Evolutionary conservation across 2,113 vertebrate species (phyloP).

Genomic region (Phyllostomus discolor): DNA sequence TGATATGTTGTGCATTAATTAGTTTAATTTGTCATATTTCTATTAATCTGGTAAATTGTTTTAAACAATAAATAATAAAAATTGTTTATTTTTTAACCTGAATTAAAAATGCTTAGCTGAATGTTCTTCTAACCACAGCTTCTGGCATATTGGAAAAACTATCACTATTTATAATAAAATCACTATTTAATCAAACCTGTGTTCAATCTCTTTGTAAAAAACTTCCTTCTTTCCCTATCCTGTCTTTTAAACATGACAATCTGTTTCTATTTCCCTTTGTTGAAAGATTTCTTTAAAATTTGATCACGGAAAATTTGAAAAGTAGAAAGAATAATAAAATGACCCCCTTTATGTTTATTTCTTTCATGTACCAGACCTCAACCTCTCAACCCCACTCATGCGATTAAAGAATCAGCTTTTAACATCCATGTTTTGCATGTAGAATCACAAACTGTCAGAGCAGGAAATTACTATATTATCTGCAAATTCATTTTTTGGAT

Average conservation of each 20-base stretch:
- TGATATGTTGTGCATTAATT: neutral
- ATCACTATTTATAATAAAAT: neutral
- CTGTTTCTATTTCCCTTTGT: neutral
- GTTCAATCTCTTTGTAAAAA: neutral
- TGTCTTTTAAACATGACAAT: neutral
- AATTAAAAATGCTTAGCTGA: neutral
- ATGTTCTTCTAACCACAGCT: neutral
- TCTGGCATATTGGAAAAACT: neutral
- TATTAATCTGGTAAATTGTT: neutral
- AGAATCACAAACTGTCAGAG: neutral
- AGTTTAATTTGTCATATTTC: neutral
- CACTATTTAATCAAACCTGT: neutral
- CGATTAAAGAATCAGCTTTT: neutral
- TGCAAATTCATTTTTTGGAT: neutral
- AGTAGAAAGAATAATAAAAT: neutral
- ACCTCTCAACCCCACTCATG: neutral
- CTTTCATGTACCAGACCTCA: neutral
- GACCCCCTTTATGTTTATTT: neutral
- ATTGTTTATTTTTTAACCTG: neutral
- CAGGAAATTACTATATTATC: neutral
- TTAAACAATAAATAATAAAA: neutral
- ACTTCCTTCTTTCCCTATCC: neutral
- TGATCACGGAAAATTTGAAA: neutral
- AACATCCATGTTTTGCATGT: neutral
- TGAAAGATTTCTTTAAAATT: neutral